Conservation (phyloP, 2,113 vertebrate genomes). For the Brienomyrus brachyistius region DNA sequence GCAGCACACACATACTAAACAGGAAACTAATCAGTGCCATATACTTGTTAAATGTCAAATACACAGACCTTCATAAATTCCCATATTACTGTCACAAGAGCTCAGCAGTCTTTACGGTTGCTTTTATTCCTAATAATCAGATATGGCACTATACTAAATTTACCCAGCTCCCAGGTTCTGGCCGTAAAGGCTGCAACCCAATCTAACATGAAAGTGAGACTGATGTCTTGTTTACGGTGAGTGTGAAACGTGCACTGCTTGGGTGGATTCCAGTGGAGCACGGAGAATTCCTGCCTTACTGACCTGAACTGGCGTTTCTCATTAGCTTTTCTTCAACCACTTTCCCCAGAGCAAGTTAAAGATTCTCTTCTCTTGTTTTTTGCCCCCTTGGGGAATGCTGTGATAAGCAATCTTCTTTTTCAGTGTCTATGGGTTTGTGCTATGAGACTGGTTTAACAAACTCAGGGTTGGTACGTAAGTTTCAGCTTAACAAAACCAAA, state of each 20-base stretch:
- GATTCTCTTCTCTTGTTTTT: background rate
- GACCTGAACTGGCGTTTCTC: background rate
- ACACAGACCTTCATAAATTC: background rate
- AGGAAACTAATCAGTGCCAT: background rate
- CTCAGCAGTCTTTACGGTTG: background rate
- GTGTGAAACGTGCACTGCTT: slow-evolving; percentile 14
- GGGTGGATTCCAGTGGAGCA: slow-evolving; percentile 9
- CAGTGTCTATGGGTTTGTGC: background rate
- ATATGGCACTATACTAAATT: slow-evolving; percentile 6
- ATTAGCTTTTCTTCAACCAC: background rate
- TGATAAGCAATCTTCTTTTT: background rate
- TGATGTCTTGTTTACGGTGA: slow-evolving; percentile 21
- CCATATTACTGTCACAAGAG: background rate
- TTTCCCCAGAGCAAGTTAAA: background rate
- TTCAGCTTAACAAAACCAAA: background rate
- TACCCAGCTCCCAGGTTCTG: background rate
- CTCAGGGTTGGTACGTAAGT: background rate
- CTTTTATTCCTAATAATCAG: background rate
- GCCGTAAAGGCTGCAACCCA: background rate
- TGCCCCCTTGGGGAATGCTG: background rate
- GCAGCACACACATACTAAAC: background rate
- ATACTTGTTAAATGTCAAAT: background rate
- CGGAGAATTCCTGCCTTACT: background rate
- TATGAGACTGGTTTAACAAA: background rate
- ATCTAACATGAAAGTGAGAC: slow-evolving; percentile 19